Evolutionary conservation across 2,113 vertebrate species (phyloP).

Genomic region (Acanthisitta chloris): DNA sequence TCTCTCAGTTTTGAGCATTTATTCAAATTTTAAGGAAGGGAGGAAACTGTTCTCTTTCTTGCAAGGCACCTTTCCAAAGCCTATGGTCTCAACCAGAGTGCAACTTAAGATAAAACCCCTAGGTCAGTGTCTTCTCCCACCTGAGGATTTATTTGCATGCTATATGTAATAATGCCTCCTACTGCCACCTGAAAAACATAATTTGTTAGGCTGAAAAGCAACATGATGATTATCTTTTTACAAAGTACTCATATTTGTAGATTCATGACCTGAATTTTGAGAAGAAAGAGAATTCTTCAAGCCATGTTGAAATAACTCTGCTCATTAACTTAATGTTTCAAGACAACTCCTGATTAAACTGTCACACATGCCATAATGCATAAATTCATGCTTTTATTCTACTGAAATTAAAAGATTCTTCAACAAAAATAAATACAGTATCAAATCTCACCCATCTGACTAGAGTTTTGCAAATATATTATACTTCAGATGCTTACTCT

Average conservation of each 20-base stretch:
- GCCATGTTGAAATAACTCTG: background rate
- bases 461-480: background rate
- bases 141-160: background rate
- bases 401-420: background rate
- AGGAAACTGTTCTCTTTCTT: background rate
- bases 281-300: background rate
- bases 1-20: background rate
- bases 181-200: background rate
- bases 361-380: background rate
- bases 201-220: background rate
- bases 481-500: background rate
- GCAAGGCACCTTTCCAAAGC: background rate
- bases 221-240: background rate
- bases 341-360: background rate
- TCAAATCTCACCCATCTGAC: background rate
- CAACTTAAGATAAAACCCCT: rapidly evolving
- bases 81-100: background rate
- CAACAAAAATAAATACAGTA: background rate
- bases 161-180: background rate
- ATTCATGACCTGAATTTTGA: background rate
- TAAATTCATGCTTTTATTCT: background rate
- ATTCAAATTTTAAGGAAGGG: background rate
- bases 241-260: background rate
- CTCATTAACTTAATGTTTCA: background rate
- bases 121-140: background rate